phyloP scores from a whole-genome alignment of 2,888 invertebrate genomes.

The Gymnosoma rotundatum region DNA sequence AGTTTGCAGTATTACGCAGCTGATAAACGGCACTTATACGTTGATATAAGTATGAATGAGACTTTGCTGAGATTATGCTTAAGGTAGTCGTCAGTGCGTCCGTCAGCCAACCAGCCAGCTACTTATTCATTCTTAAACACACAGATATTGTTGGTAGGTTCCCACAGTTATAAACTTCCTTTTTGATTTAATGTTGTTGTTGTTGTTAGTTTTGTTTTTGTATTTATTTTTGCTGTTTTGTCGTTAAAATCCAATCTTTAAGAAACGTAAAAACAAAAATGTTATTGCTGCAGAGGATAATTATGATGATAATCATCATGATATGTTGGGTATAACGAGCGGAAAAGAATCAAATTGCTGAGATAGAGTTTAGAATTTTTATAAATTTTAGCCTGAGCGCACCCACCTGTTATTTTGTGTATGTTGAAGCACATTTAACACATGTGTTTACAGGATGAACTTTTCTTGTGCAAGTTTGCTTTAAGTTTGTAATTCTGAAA shows the following conservation, averaged over 20 bases:
- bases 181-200: slow-evolving; percentile 35
- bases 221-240: slow-evolving; percentile 10
- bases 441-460: slow-evolving; percentile 57
- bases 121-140: slow-evolving; percentile 21
- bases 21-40: slow-evolving; percentile 53
- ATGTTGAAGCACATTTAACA: slow-evolving; percentile 9
- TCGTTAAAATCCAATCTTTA: slow-evolving; percentile 3
- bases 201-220: no score
- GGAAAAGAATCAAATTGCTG: slow-evolving; percentile 49
- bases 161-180: slow-evolving; percentile 71
- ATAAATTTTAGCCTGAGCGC: slow-evolving; percentile 59
- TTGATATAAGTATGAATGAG: slow-evolving; percentile 12
- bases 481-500: slow-evolving; percentile 16
- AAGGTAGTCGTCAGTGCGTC: slow-evolving; percentile 38
- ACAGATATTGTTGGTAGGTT: slow-evolving; percentile 49
- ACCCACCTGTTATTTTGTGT: slow-evolving; percentile 70
- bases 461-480: slow-evolving; percentile 22
- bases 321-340: slow-evolving; percentile 45
- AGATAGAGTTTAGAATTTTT: slow-evolving; percentile 48
- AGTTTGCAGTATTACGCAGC: slow-evolving; percentile 40
- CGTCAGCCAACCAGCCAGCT: slow-evolving; percentile 11
- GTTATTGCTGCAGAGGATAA: slow-evolving; percentile 38
- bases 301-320: slow-evolving; percentile 35
- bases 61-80: slow-evolving; percentile 63
- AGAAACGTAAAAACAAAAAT: background rate